Evolutionary conservation across 64 coral and sea anemone genomes (phyloP).

Genomic region (Dendrophyllia cribrosa): DNA sequence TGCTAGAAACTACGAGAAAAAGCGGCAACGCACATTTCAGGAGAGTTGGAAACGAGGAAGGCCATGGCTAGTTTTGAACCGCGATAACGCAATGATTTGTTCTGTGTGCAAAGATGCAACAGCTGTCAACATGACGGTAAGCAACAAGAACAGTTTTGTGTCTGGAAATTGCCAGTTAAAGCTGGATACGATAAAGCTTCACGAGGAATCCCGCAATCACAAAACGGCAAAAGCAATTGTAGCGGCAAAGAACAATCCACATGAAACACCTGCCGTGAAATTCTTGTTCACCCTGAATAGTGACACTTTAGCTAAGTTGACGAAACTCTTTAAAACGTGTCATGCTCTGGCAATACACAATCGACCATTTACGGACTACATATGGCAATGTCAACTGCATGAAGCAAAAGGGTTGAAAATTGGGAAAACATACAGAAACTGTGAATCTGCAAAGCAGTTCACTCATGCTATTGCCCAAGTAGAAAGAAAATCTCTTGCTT

Average conservation of each 20-base stretch:
- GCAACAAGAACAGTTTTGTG: slow-evolving; percentile 20
- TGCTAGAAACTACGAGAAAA: too few relatives aligned
- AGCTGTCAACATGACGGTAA: slow-evolving; percentile 10
- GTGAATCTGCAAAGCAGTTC: slow-evolving; percentile 43
- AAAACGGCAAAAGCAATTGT: slow-evolving; percentile 13
- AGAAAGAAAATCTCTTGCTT: slow-evolving; percentile 42
- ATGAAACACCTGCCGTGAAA: slow-evolving; percentile 30
- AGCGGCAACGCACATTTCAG: too few relatives aligned
- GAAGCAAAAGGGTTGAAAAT: slow-evolving; percentile 45
- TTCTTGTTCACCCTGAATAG: slow-evolving; percentile 36
- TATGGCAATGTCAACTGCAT: slow-evolving; percentile 37
- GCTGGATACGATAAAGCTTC: slow-evolving; percentile 8
- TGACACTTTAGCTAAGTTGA: slow-evolving; percentile 28
- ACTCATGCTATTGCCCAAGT: slow-evolving; percentile 39
- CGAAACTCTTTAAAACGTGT: slow-evolving; percentile 46
- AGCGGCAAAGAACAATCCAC: background rate
- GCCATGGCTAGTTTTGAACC: too few relatives aligned
- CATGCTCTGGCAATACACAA: slow-evolving; percentile 40
- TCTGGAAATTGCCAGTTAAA: slow-evolving; percentile 12
- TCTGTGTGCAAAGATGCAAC: slow-evolving; percentile 40
- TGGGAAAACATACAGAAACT: slow-evolving; percentile 48
- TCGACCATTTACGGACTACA: slow-evolving; percentile 39
- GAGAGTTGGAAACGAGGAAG: too few relatives aligned
- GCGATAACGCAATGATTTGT: too few relatives aligned
- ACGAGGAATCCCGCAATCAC: background rate